Percentiles rank a stretch among this genome's conserved stretches.
Evolutionary conservation across 2,113 vertebrate genomes (phyloP).

Genomic region (Mus musculus): DNA sequence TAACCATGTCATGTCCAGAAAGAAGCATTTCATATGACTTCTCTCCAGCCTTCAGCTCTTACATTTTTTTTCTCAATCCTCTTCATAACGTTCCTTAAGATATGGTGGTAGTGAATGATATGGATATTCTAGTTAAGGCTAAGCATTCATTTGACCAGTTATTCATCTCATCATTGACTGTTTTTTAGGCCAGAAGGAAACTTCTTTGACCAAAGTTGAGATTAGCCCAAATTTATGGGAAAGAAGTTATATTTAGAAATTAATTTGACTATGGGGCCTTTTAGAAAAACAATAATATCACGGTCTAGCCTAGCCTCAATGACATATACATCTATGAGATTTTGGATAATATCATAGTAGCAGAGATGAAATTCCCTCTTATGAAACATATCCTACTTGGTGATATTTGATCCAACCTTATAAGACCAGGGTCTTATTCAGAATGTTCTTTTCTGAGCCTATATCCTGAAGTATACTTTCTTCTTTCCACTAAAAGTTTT

Average conservation of each 20-base stretch:
- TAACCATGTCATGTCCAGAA: not conserved
- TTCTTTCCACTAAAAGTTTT: not conserved
- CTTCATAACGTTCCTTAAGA: not conserved
- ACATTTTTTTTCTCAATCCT: not conserved
- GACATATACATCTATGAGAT: not conserved
- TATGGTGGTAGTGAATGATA: not conserved
- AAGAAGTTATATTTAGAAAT: not conserved
- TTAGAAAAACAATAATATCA: not conserved
- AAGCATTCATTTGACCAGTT: not conserved
- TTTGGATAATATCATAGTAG: not conserved
- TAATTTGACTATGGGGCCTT: not conserved
- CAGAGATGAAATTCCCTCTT: not conserved
- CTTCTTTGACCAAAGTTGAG: not conserved
- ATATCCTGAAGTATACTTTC: not conserved
- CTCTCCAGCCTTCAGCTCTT: not conserved
- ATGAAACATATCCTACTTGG: not conserved
- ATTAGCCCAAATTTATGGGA: not conserved
- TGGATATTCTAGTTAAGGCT: not conserved
- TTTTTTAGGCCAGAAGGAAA: not conserved
- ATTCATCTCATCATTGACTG: not conserved
- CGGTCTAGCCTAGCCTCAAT: not conserved
- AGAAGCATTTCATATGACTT: not conserved
- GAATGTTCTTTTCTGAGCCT: not conserved
- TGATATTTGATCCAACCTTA: not conserved
- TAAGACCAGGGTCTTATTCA: not conserved